Conservation (phyloP, 2,888 invertebrate genomes). For the Yponomeuta cagnagella region DNA sequence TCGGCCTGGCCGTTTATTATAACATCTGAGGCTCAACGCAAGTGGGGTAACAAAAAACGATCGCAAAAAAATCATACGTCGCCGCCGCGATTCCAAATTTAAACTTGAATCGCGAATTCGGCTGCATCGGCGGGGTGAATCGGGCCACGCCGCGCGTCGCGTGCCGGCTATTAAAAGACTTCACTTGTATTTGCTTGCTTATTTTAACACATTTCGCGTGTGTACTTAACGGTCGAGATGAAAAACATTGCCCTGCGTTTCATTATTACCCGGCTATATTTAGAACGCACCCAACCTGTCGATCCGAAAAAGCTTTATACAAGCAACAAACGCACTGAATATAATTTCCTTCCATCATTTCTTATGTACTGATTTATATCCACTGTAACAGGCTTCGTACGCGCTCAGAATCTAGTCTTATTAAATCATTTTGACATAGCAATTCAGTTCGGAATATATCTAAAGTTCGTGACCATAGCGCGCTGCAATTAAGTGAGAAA, state of each 20-base stretch:
- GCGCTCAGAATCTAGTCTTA: constrained; percentile 16
- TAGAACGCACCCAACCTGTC: constrained; percentile 69
- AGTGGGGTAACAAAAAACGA: constrained; percentile 36
- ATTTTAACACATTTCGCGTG: constrained; percentile 74
- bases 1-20: constrained; percentile 26
- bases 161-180: constrained; percentile 58
- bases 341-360: not conserved
- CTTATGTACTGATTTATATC: not conserved
- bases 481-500: constrained; percentile 50
- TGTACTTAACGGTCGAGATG: constrained; percentile 67
- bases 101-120: constrained; percentile 56
- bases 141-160: constrained; percentile 55
- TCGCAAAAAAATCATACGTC: constrained; percentile 56
- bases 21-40: constrained; percentile 40
- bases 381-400: constrained; percentile 20
- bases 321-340: not conserved
- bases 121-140: constrained; percentile 38
- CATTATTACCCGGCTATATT: constrained; percentile 63
- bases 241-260: constrained; percentile 75
- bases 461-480: constrained; percentile 39
- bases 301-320: constrained; percentile 30
- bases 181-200: constrained; percentile 58
- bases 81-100: constrained; percentile 47
- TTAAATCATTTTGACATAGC: constrained; percentile 51
- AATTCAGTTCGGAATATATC: constrained; percentile 41